Evolutionary conservation across 1,140 invertebrate species (phyloP).

Genomic region (Trypoxylus dichotomus): DNA sequence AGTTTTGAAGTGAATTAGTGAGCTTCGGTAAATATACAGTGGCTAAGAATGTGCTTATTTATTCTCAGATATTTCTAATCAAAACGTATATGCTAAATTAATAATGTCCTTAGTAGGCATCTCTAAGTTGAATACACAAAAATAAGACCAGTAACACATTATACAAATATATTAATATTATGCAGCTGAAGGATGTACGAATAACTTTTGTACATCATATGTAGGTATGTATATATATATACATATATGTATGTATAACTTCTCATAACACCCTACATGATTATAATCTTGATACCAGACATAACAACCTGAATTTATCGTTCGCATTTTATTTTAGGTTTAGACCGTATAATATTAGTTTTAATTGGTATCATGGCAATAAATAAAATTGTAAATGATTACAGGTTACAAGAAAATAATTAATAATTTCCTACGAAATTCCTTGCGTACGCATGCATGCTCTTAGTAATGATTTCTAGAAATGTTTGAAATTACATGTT

Average conservation of each 20-base stretch:
- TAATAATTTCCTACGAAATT: slow-evolving; percentile 12
- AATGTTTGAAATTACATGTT: background rate
- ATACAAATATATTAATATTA: background rate
- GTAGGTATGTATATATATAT: background rate
- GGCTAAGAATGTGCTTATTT: too few relatives aligned
- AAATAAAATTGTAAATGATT: slow-evolving; percentile 8
- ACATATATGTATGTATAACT: background rate
- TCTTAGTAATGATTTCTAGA: background rate
- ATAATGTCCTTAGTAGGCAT: background rate
- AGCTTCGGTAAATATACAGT: too few relatives aligned
- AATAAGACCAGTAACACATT: too few relatives aligned
- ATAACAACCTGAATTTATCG: background rate
- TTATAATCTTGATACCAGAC: background rate
- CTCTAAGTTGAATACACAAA: background rate
- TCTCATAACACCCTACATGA: background rate
- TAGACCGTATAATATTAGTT: background rate
- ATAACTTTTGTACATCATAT: background rate
- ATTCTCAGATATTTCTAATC: too few relatives aligned
- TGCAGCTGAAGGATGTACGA: background rate
- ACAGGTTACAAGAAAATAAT: background rate
- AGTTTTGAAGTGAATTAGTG: too few relatives aligned
- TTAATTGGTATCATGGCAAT: background rate
- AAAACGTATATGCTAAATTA: too few relatives aligned
- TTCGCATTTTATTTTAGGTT: background rate
- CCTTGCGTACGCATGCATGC: background rate